Percentiles rank a stretch among this genome's conserved stretches.
Evolutionary conservation across 2,888 invertebrate genomes (phyloP).

Genomic region (Lasioglossum morio): DNA sequence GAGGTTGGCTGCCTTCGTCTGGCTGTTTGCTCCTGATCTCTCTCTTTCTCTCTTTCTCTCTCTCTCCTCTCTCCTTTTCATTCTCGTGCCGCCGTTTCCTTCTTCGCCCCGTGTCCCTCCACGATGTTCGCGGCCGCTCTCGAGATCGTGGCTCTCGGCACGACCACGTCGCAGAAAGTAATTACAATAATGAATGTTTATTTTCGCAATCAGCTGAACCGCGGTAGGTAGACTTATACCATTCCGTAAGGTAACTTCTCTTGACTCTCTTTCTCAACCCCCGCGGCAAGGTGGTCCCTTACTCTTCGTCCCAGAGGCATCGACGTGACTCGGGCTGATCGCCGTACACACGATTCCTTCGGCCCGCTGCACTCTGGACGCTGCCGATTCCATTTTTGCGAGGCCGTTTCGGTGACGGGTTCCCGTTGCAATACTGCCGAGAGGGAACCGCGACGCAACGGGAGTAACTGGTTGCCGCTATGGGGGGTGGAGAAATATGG

Average conservation of each 20-base stretch:
- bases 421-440: background rate
- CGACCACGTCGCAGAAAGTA: slow-evolving; percentile 80
- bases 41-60: slow-evolving; percentile 12
- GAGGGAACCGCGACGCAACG: background rate
- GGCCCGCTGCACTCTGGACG: background rate
- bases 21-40: slow-evolving; percentile 2
- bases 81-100: slow-evolving; percentile 46
- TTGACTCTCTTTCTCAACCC: slow-evolving; percentile 67
- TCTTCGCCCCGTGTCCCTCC: slow-evolving; percentile 49
- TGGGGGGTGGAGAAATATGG: background rate
- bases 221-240: slow-evolving; percentile 79
- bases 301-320: slow-evolving; percentile 52
- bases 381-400: background rate
- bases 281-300: slow-evolving; percentile 77
- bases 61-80: slow-evolving; percentile 18
- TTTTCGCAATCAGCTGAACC: slow-evolving; percentile 82
- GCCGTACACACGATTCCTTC: background rate
- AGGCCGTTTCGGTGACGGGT: background rate
- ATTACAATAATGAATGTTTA: slow-evolving; percentile 84
- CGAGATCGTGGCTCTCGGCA: slow-evolving; percentile 72
- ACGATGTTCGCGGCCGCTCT: slow-evolving; percentile 52
- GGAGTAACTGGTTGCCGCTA: background rate
- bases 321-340: slow-evolving; percentile 57
- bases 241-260: slow-evolving; percentile 70
- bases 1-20: slow-evolving; percentile 27